Conservation (phyloP, 2,888 invertebrate genomes). For the Ephialtes manifestator region DNA sequence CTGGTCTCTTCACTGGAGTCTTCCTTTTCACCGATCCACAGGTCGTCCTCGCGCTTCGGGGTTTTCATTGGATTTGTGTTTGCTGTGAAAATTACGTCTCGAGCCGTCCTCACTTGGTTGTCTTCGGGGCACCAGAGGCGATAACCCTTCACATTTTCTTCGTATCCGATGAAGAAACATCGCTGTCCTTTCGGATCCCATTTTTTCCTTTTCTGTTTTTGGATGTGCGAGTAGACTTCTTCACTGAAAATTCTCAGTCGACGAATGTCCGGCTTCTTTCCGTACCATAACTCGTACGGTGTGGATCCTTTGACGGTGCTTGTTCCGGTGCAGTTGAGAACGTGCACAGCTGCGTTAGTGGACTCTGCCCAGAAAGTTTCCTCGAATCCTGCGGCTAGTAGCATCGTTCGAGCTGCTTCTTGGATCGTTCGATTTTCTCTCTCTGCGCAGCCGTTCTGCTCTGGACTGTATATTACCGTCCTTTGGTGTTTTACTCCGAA, state of each 20-base stretch:
- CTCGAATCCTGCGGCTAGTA: constrained; percentile 29
- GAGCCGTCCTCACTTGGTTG: too few species aligned
- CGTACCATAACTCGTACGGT: constrained; percentile 62
- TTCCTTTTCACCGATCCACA: too few species aligned
- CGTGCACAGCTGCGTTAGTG: constrained; percentile 31
- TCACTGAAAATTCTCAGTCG: constrained; percentile 59
- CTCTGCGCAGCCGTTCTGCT: constrained; percentile 66
- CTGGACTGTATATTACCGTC: constrained; percentile 51
- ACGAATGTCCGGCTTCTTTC: constrained; percentile 9
- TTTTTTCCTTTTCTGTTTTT: constrained; percentile 49
- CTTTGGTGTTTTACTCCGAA: constrained; percentile 32
- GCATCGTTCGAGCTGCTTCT: constrained; percentile 53
- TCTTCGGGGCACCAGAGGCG: too few species aligned
- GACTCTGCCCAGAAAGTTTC: constrained; percentile 67
- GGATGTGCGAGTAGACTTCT: constrained; percentile 49
- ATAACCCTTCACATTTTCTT: constrained; percentile 35
- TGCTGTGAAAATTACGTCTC: too few species aligned
- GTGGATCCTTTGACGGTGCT: constrained; percentile 34
- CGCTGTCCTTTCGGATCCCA: constrained; percentile 47
- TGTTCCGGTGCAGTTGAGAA: constrained; percentile 54
- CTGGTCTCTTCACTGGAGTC: too few species aligned
- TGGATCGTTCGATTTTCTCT: constrained; percentile 60
- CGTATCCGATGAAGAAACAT: constrained; percentile 63
- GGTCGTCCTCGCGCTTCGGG: too few species aligned
- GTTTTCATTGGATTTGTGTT: too few species aligned